Evolutionary conservation across 2,797 vertebrate species (phyloP).

Genomic region (Gadopsis bispinosus): DNA sequence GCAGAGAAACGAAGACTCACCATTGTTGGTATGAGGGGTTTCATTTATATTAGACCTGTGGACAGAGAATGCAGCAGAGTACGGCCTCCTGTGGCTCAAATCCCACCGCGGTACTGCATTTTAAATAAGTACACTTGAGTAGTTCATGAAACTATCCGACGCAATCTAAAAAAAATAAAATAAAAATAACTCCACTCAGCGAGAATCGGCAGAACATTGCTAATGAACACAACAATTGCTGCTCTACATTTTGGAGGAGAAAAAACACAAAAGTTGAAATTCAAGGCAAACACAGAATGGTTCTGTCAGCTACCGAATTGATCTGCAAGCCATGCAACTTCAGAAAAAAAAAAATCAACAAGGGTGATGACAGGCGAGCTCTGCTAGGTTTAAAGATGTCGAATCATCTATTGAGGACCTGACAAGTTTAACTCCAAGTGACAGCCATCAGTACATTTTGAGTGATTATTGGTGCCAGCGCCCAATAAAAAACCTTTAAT

Average conservation of each 20-base stretch:
- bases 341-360: conserved; percentile 41
- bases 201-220: not conserved
- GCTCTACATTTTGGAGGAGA: not conserved
- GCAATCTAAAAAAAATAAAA: not conserved
- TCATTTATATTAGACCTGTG: conserved; percentile 5
- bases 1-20: not conserved
- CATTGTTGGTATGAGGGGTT: not conserved
- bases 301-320: conserved; percentile 11
- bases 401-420: conserved; percentile 37
- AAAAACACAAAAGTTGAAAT: not conserved
- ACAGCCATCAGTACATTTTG: conserved; percentile 27
- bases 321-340: conserved; percentile 40
- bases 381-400: conserved; percentile 39
- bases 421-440: conserved; percentile 40
- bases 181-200: not conserved
- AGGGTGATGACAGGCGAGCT: conserved; percentile 28
- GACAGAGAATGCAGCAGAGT: conserved; percentile 14
- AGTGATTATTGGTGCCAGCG: conserved; percentile 34
- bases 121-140: not conserved
- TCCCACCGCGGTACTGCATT: not conserved
- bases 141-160: not conserved
- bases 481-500: conserved; percentile 21
- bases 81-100: conserved; percentile 8
- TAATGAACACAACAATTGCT: not conserved
- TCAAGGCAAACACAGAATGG: not conserved